These are phyloP conservation scores for Cheilosia variabilis DNA, from an alignment of 2,888 invertebrate species.

Conservation along the genomic window DNA sequence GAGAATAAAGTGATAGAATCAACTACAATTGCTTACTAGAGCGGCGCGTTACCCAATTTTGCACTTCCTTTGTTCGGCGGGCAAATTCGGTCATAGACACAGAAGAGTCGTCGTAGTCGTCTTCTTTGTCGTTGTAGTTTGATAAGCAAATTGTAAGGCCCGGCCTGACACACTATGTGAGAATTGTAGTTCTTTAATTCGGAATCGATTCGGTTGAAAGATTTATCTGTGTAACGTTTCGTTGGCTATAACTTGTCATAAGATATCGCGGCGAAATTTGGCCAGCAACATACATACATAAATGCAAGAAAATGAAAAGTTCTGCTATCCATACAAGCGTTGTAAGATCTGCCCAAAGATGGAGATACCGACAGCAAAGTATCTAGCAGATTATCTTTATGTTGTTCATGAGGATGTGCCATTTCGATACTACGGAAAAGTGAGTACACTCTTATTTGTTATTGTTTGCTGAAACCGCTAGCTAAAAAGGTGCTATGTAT, in stretches of 20 bases:
- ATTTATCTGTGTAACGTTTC: conserved; percentile 48
- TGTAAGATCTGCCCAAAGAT: conserved; percentile 83
- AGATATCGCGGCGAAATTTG: conserved; percentile 49
- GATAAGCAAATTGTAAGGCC: conserved; percentile 38
- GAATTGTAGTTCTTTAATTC: conserved; percentile 23
- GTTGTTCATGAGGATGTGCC: conserved; percentile 83
- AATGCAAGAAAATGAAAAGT: conserved; percentile 84
- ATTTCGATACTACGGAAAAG: conserved; percentile 83
- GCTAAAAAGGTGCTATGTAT: conserved; percentile 24
- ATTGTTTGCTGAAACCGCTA: conserved; percentile 20
- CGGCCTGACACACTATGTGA: conserved; percentile 50
- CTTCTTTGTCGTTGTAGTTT: conserved; percentile 9
- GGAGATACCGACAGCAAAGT: conserved; percentile 83
- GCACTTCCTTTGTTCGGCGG: conserved; percentile 49
- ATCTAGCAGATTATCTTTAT: conserved; percentile 84
- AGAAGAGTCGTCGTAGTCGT: conserved; percentile 16
- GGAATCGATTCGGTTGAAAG: conserved; percentile 42
- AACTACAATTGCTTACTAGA: conserved; percentile 48
- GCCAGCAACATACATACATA: conserved; percentile 69
- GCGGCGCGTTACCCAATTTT: conserved; percentile 55
- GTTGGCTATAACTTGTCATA: conserved; percentile 45
- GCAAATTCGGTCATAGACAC: conserved; percentile 54
- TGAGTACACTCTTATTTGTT: conserved; percentile 78
- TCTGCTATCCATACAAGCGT: conserved; percentile 81
- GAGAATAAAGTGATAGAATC: conserved; percentile 33